These are phyloP conservation scores for Ceratina calcarata DNA, from an alignment of 1,140 invertebrate species.

Conservation along the genomic window DNA sequence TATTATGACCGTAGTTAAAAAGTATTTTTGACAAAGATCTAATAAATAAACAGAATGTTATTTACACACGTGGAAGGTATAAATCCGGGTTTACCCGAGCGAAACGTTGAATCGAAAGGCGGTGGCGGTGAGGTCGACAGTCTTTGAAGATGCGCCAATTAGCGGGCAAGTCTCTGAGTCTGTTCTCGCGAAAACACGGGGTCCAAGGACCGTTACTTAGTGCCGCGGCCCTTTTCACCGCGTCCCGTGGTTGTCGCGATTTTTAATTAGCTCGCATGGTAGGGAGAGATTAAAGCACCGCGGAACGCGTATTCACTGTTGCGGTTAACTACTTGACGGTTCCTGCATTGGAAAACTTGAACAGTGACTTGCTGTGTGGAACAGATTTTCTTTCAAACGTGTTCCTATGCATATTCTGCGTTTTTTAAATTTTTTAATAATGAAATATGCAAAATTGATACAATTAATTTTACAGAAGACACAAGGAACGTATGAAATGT, in stretches of 20 bases:
- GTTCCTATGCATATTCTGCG: no score
- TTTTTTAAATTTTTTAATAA: no score
- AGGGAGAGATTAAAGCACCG: slow-evolving; percentile 35
- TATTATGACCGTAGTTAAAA: no score
- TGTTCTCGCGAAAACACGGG: slow-evolving; percentile 17
- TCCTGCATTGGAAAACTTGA: slow-evolving; percentile 8
- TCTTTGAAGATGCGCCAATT: slow-evolving; percentile 60
- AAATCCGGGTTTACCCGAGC: no score
- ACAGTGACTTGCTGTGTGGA: neutral
- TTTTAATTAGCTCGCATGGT: slow-evolving; percentile 54
- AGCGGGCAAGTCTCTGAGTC: slow-evolving; percentile 38
- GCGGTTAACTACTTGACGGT: slow-evolving; percentile 13
- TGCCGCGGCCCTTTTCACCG: slow-evolving; percentile 34
- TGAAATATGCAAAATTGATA: no score
- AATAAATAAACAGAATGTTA: no score
- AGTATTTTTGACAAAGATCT: no score
- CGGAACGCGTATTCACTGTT: slow-evolving; percentile 3
- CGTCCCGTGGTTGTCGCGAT: slow-evolving; percentile 15
- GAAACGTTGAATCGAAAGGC: neutral
- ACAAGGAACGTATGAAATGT: no score
- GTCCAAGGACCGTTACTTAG: slow-evolving; percentile 19
- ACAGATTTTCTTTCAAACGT: no score
- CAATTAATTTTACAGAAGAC: no score
- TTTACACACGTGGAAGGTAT: no score
- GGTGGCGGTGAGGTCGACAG: slow-evolving; percentile 7